Conservation (phyloP, 2,113 vertebrate species). For the Brachyistius frenatus region DNA sequence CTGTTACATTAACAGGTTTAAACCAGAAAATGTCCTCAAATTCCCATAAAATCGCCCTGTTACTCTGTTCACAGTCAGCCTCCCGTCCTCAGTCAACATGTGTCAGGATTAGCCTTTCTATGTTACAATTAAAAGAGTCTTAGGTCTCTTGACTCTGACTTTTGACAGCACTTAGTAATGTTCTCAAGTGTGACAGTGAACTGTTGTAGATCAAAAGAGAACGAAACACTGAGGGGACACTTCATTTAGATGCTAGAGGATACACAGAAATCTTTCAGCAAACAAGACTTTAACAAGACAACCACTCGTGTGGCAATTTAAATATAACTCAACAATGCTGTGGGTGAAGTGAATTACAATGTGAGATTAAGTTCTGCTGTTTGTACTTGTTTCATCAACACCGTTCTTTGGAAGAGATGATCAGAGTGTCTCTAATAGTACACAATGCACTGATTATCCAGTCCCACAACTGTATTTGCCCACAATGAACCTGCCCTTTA, state of each 20-base stretch:
- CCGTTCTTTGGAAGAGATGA: constrained; percentile 19
- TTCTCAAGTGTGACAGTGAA: constrained; percentile 16
- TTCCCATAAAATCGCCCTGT: background rate
- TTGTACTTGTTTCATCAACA: constrained; percentile 9
- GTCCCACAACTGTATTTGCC: constrained; percentile 57
- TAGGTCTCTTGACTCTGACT: constrained; percentile 28
- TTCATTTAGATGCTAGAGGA: constrained; percentile 19
- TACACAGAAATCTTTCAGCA: background rate
- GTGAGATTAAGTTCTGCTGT: background rate
- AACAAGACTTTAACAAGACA: constrained; percentile 8
- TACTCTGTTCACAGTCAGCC: constrained; percentile 17
- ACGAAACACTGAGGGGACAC: background rate
- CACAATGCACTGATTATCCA: constrained; percentile 44
- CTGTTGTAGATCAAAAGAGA: constrained; percentile 32
- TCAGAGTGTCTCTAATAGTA: constrained; percentile 40
- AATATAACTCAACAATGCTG: background rate
- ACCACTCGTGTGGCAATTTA: background rate
- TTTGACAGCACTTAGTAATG: constrained; percentile 43
- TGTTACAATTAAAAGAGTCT: constrained; percentile 44
- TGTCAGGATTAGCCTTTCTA: constrained; percentile 21
- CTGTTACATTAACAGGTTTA: background rate
- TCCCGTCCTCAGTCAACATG: constrained; percentile 10
- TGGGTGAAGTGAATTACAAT: background rate
- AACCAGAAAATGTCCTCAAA: constrained; percentile 23
- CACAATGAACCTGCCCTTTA: constrained; percentile 52